Evolutionary conservation across 2,888 invertebrate genomes (phyloP), one percentile per base, ranked within the genome.

Genomic region (Cryptus armator): DNA sequence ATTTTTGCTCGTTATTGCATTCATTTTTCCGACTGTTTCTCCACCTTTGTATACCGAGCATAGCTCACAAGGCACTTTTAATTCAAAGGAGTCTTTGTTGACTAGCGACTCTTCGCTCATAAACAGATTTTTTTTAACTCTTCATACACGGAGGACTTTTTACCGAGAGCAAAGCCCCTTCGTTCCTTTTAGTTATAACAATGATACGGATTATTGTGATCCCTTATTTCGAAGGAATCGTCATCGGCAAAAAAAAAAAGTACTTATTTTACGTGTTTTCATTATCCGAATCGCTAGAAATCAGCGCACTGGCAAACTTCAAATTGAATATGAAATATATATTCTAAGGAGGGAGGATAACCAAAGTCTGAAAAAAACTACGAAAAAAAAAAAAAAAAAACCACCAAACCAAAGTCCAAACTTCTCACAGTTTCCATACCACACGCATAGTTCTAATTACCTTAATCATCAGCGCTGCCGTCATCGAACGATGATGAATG

Each of bases 401-500:
- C 16, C 56, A 9, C 51, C 6, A 7, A 7, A 48, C 10, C n/a
- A 48, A 48, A 48, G 48, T 48, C 56, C 24, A 56, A 56, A 19
- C 56, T 24, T 19, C 3, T 9, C 56, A 59, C 59, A 29, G 29
- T 29, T 24, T 59, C 59, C 12, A 29, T 29, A n/a, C 74, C 74
- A 74, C 74, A 53, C 46, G 32, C 14, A n/a, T n/a, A 48, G 32
- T 29, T 46, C 32, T 48, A 62, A 62, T 64, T 62, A 48, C 62
- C 74, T 62, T 64, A 74, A 74, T 62, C 32, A 74, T 62, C 46
- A 32, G 62, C 29, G 62, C 53, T 2, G 32, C 74, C 29, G 59
- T 64, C 74, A 46, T 64, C 62, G 74, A 74, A 48, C 32, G 46
- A 59, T 64, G 74, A 74, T 74, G 32, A 48, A 74, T 62, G 74